Conservation (phyloP, 2,113 vertebrate species). For the Eclectus roratus region DNA sequence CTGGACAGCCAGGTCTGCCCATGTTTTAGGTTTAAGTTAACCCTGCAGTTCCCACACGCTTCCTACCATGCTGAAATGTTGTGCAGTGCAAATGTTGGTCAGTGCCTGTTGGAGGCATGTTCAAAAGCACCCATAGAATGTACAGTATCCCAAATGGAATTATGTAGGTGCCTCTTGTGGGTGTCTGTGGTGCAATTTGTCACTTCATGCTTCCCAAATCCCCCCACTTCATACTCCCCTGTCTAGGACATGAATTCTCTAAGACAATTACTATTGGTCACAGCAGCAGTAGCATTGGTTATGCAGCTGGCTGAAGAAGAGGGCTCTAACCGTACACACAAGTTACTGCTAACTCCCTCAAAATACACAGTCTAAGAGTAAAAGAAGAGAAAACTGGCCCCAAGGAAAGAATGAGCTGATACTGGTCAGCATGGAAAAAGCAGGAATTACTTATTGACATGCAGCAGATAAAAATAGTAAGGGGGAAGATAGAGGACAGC, state of each 20-base stretch:
- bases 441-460: neutral
- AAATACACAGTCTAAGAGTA: neutral
- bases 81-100: too few species aligned
- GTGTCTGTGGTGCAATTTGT: neutral
- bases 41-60: fast-evolving
- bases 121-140: neutral
- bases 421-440: neutral
- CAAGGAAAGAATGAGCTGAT: neutral
- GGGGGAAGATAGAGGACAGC: neutral
- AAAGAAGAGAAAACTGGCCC: neutral
- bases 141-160: neutral
- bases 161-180: fast-evolving
- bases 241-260: neutral
- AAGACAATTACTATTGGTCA: neutral
- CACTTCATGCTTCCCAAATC: neutral
- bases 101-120: neutral
- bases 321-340: neutral
- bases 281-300: neutral
- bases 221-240: neutral
- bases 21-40: neutral
- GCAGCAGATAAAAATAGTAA: neutral
- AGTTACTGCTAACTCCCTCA: neutral
- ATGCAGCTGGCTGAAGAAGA: neutral
- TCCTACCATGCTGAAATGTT: neutral
- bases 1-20: neutral